phyloP scores from a whole-genome alignment of 2,888 invertebrate species.

The Brachynemurus nebulosus region DNA sequence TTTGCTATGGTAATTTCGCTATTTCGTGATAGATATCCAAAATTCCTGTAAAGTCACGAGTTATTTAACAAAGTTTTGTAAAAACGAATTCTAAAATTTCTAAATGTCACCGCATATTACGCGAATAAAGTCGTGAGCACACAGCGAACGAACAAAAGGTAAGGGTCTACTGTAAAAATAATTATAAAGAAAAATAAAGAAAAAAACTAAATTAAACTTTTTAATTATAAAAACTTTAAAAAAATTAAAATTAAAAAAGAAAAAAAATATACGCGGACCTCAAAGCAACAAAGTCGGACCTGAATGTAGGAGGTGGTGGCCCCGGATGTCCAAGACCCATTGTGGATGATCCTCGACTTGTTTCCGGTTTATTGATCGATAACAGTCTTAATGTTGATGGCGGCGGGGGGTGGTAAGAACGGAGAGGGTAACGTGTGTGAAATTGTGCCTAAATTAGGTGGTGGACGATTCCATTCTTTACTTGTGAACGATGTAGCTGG shows the following conservation, averaged over 20 bases:
- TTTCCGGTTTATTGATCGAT: conserved; percentile 5
- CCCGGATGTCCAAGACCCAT: conserved; percentile 44
- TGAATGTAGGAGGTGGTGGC: conserved; percentile 54
- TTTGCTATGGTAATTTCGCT: no score
- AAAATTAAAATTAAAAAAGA: neutral
- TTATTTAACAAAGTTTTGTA: no score
- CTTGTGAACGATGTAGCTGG: conserved; percentile 22
- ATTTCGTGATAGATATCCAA: no score
- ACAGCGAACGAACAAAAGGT: no score
- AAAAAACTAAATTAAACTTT: no score
- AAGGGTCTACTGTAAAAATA: no score
- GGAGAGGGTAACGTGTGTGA: conserved; percentile 34
- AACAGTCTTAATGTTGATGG: conserved; percentile 42
- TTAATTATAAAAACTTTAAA: no score
- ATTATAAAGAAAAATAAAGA: no score
- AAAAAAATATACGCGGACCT: conserved; percentile 38
- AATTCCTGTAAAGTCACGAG: no score
- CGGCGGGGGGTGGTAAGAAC: conserved; percentile 39
- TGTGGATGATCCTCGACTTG: conserved; percentile 33
- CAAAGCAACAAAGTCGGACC: conserved; percentile 67
- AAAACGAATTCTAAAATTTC: no score
- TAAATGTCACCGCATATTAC: no score
- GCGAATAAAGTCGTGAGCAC: no score
- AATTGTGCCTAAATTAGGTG: conserved; percentile 29
- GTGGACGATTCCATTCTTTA: conserved; percentile 33